phyloP scores from a whole-genome alignment of 2,113 vertebrate species.

The Cranoglanis bouderius region DNA sequence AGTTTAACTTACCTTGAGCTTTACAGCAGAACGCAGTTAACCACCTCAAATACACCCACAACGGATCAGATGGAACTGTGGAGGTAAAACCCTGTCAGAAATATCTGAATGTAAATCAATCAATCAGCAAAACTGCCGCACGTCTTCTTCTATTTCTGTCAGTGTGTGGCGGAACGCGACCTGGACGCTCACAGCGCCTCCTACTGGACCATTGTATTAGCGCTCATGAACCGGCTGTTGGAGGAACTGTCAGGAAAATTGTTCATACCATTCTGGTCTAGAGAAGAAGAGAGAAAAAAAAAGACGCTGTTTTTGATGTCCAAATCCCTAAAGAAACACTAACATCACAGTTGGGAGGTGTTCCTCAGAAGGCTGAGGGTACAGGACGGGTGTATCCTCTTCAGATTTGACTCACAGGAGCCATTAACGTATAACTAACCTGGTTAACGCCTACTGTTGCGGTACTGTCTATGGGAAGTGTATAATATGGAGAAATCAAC shows the following conservation, averaged over 20 bases:
- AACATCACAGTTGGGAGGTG: background rate
- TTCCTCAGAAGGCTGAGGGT: background rate
- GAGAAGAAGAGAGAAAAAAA: too few relatives aligned
- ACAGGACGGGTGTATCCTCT: background rate
- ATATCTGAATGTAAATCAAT: too few relatives aligned
- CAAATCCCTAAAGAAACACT: too few relatives aligned
- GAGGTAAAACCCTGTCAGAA: too few relatives aligned
- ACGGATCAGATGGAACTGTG: too few relatives aligned
- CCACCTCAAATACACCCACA: too few relatives aligned
- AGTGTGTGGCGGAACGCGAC: background rate
- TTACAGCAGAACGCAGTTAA: too few relatives aligned
- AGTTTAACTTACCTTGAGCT: background rate
- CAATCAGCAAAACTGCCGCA: too few relatives aligned
- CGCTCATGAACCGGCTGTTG: too few relatives aligned
- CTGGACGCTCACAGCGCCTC: background rate
- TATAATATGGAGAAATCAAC: background rate
- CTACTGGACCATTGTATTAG: background rate
- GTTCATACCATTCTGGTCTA: background rate
- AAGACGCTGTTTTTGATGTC: too few relatives aligned
- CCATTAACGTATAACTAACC: background rate
- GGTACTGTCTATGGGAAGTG: too few relatives aligned
- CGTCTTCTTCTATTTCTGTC: background rate
- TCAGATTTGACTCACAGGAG: background rate
- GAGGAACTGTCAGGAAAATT: background rate
- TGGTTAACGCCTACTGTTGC: background rate